These are phyloP conservation scores for Dendrolimus punctatus DNA, from an alignment of 1,140 invertebrate genomes.

Conservation along the genomic window DNA sequence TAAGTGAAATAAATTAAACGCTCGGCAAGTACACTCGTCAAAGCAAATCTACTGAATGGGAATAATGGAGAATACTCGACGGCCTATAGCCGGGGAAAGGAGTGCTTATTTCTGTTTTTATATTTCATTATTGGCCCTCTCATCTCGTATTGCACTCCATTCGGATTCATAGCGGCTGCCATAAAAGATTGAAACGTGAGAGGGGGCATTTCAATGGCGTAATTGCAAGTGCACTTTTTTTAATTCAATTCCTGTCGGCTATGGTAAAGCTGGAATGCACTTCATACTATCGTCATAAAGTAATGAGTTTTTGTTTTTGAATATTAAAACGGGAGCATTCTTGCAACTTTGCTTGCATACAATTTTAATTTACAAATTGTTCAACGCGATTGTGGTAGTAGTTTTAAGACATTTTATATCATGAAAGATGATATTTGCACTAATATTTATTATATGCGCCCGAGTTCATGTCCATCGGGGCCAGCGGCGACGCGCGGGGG, in stretches of 20 bases:
- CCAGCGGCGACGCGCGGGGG: too few species aligned
- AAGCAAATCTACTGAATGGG: slow-evolving; percentile 50
- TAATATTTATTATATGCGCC: too few species aligned
- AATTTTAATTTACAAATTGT: too few species aligned
- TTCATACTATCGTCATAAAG: slow-evolving; percentile 65
- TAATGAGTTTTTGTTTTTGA: slow-evolving; percentile 57
- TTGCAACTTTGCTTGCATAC: too few species aligned
- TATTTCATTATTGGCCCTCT: slow-evolving; percentile 70
- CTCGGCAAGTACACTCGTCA: slow-evolving; percentile 48
- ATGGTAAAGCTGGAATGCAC: slow-evolving; percentile 59
- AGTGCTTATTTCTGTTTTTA: slow-evolving; percentile 68
- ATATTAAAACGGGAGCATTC: background rate
- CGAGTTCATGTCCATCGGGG: too few species aligned
- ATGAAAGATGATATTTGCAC: too few species aligned
- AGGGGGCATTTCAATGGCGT: slow-evolving; percentile 64
- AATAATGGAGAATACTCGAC: slow-evolving; percentile 58
- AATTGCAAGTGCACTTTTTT: slow-evolving; percentile 68
- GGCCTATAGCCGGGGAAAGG: slow-evolving; percentile 45
- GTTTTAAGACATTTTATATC: too few species aligned
- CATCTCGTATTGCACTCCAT: slow-evolving; percentile 65
- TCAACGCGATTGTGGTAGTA: too few species aligned
- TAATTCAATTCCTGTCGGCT: slow-evolving; percentile 64
- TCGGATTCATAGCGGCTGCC: slow-evolving; percentile 62
- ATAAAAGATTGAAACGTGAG: slow-evolving; percentile 69
- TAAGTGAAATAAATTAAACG: slow-evolving; percentile 53